Evolutionary conservation across 2,797 vertebrate genomes (phyloP).

Genomic region (Caiman crocodilus): DNA sequence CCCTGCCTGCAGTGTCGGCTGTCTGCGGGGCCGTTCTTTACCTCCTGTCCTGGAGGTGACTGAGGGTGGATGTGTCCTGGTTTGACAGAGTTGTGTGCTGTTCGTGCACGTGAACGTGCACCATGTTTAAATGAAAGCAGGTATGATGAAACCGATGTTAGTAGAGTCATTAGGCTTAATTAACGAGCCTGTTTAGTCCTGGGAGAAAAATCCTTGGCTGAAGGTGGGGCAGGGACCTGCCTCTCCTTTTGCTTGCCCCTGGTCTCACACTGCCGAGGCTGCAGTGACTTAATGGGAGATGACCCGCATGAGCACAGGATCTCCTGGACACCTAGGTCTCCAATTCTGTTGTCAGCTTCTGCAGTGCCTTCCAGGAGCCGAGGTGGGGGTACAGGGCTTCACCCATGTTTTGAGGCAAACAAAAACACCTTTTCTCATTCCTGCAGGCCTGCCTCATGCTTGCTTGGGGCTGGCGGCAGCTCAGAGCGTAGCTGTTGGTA

Average conservation of each 20-base stretch:
- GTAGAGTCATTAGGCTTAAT: not conserved
- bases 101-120: rapidly evolving
- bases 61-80: not conserved
- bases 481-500: not conserved
- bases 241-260: not conserved
- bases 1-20: rapidly evolving
- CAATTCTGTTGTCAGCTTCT: not conserved
- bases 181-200: not conserved
- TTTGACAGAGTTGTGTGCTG: not conserved
- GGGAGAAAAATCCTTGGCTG: rapidly evolving
- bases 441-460: not conserved
- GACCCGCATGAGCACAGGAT: not conserved
- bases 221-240: not conserved
- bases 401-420: not conserved
- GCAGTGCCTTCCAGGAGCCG: not conserved
- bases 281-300: not conserved
- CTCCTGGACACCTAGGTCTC: not conserved
- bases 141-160: not conserved
- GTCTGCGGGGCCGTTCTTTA: not conserved
- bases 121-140: rapidly evolving
- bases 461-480: not conserved
- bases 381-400: not conserved
- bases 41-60: rapidly evolving
- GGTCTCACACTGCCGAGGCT: rapidly evolving
- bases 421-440: not conserved